A percentile compares a stretch with the other conserved stretches of the same genome.
These are phyloP conservation scores for Tachina fera DNA, from an alignment of 2,888 invertebrate genomes.

Conservation along the genomic window DNA sequence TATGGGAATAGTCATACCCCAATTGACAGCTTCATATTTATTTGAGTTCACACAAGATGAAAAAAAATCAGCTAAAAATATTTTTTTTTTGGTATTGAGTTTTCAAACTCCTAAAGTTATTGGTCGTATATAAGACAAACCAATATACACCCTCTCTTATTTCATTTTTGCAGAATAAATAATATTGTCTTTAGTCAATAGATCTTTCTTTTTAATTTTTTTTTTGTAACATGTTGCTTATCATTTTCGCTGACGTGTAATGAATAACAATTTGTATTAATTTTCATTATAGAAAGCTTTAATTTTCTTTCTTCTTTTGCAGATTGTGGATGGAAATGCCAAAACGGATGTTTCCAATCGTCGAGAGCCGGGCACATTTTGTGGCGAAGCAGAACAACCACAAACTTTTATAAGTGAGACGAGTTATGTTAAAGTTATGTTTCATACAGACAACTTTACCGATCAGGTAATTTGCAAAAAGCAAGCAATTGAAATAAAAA, in stretches of 20 bases:
- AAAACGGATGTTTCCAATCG: constrained; percentile 94
- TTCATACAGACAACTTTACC: constrained; percentile 96
- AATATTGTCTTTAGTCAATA: constrained; percentile 43
- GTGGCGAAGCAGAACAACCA: constrained; percentile 96
- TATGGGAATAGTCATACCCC: constrained; percentile 71
- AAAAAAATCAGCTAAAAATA: constrained; percentile 20
- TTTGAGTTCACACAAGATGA: constrained; percentile 37
- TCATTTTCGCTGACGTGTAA: constrained; percentile 48
- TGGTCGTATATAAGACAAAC: no score
- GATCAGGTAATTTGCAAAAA: constrained; percentile 86
- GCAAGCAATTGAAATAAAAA: no score
- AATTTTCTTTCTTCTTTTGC: constrained; percentile 77
- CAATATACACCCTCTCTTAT: no score
- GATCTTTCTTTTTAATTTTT: constrained; percentile 26
- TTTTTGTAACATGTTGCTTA: constrained; percentile 52
- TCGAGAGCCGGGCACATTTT: constrained; percentile 94
- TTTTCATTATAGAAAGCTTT: constrained; percentile 45
- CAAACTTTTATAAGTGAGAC: constrained; percentile 98
- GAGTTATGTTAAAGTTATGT: constrained; percentile 94
- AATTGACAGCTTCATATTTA: constrained; percentile 63
- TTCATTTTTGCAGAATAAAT: no score
- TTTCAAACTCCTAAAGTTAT: constrained; percentile 10
- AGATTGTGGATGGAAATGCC: constrained; percentile 96
- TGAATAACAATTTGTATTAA: constrained; percentile 67
- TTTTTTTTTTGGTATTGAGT: not conserved